Percentiles rank a stretch among this genome's conserved stretches.
Conservation (phyloP, 2,797 vertebrate genomes). For the Parambassis ranga region DNA sequence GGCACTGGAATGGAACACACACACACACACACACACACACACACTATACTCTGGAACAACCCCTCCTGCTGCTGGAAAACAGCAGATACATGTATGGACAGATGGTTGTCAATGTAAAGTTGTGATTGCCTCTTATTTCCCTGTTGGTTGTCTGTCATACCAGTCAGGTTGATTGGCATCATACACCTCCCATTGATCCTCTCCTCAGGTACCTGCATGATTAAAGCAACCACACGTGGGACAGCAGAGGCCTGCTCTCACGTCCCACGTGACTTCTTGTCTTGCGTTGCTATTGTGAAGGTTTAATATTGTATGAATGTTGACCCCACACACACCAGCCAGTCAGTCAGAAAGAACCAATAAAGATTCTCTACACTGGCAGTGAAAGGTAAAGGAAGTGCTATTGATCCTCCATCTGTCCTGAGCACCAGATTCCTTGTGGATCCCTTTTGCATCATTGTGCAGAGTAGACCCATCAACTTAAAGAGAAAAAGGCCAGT, state of each 20-base stretch:
- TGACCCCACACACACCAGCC: slow-evolving; percentile 35
- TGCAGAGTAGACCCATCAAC: too few relatives aligned
- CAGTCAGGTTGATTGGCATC: neutral
- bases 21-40: neutral
- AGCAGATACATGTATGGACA: slow-evolving; percentile 17
- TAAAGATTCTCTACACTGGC: slow-evolving; percentile 49
- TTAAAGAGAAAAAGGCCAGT: too few relatives aligned
- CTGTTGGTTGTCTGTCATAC: neutral
- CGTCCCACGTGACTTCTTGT: too few relatives aligned
- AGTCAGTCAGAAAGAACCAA: slow-evolving; percentile 63
- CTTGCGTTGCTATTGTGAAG: slow-evolving; percentile 26
- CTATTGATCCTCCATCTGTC: too few relatives aligned
- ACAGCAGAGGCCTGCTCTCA: too few relatives aligned
- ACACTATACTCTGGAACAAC: neutral
- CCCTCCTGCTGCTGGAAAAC: slow-evolving; percentile 9
- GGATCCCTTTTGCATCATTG: too few relatives aligned
- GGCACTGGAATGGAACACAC: slow-evolving; percentile 6
- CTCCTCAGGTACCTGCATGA: neutral
- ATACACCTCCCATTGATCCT: neutral
- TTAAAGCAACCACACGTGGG: slow-evolving; percentile 15
- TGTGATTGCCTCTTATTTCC: neutral
- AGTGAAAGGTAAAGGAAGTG: slow-evolving; percentile 18
- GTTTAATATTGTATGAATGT: slow-evolving; percentile 47
- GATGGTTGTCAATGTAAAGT: neutral
- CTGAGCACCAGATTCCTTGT: too few relatives aligned